Evolutionary conservation across 1,140 invertebrate genomes (phyloP), one percentile per base, ranked within the genome.

Genomic region (Micrasema longulum): DNA sequence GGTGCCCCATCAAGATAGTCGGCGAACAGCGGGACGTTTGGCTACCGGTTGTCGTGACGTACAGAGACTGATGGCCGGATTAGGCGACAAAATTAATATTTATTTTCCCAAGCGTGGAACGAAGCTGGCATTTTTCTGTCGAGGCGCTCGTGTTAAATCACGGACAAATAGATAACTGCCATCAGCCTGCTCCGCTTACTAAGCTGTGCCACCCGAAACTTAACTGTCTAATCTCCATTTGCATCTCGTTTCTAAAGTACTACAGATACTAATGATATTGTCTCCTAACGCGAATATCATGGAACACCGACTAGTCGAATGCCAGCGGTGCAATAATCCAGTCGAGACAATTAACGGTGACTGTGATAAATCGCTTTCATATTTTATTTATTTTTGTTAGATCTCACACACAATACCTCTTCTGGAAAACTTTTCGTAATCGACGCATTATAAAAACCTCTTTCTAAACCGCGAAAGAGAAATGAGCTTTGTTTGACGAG

Each of bases 31-130:
- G 60, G 69, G 60, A 14, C 23, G 20, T 47, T 64, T 16, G 20
- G 71, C 71, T 72, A 72, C 71, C 45, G 69, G 69, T 55, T 55
- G 71, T 72, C 71, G 71, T 72, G 71, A 57, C 20, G 53, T 57
- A 57, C 53, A n/a, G 48, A n/a, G 55, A 65, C 69, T 38, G 69
- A 71, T 71, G 50, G 47, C 11, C 48, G 55, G 60, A 71, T 71
- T 71, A 65, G 35, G 62, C 62, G 60, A 65, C 62, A 64, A 71
- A 71, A 71, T 65, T 65, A 65, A 71, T 65, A 71, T 71, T n/a
- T n/a, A n/a, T n/a, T 71, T 55, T 64, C 57, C 20, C 57, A 65
- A 55, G 62, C 16, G 69, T 22, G 12, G 7, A 18, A 47, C 62
- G 66, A 65, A 45, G 57, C 35, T 71, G 45, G 53, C 69, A 71